Conservation (phyloP, 2,888 invertebrate genomes). For the Micoletzkya japonica region DNA sequence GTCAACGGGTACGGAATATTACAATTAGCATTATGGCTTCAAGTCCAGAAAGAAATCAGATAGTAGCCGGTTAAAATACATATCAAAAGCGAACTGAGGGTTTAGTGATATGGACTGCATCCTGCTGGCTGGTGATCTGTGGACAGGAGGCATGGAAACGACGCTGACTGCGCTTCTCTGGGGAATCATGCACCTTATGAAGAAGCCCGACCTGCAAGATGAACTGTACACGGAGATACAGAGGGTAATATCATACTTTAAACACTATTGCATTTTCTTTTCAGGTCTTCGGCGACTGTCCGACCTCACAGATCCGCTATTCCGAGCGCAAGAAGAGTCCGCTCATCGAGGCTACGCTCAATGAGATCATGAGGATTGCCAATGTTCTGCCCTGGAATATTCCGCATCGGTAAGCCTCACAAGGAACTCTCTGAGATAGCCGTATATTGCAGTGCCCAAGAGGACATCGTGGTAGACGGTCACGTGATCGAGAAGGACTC, state of each 20-base stretch:
- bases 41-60: not conserved
- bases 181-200: slow-evolving; percentile 57
- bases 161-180: slow-evolving; percentile 57
- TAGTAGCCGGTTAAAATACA: too few species aligned
- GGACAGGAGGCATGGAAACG: slow-evolving; percentile 64
- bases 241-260: not conserved
- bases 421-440: not conserved
- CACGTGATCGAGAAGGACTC: not conserved
- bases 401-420: slow-evolving; percentile 45
- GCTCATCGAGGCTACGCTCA: slow-evolving; percentile 51
- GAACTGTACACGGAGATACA: slow-evolving; percentile 36
- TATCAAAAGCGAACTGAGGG: too few species aligned
- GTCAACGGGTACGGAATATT: slow-evolving; percentile 11
- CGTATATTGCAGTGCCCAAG: not conserved
- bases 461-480: not conserved
- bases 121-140: slow-evolving; percentile 58
- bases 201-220: slow-evolving; percentile 52
- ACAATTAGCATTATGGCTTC: too few species aligned
- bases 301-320: not conserved
- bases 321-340: slow-evolving; percentile 29
- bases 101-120: slow-evolving; percentile 51
- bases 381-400: slow-evolving; percentile 62
- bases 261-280: not conserved
- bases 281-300: not conserved
- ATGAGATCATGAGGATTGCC: slow-evolving; percentile 55